Evolutionary conservation across 1,140 invertebrate genomes (phyloP).

Genomic region (Centruroides sculpturatus): DNA sequence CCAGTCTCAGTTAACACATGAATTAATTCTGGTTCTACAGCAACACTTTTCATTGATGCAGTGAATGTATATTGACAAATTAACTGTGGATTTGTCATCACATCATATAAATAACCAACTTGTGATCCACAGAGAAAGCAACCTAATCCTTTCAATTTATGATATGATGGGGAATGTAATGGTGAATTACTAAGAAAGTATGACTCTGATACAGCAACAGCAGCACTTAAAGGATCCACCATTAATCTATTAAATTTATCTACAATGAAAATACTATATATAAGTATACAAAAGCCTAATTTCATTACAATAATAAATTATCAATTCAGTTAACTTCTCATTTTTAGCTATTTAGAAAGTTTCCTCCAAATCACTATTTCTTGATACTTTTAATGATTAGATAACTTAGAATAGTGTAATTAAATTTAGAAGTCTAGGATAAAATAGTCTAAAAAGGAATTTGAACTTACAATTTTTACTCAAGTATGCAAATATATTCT

Average conservation of each 20-base stretch:
- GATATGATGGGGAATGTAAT: neutral
- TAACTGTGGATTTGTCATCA: slow-evolving; percentile 23
- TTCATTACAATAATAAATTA: no score
- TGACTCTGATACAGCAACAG: neutral
- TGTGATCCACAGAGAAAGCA: slow-evolving; percentile 35
- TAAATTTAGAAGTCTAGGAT: no score
- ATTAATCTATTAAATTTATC: slow-evolving; percentile 1
- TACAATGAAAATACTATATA: neutral
- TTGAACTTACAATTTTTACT: no score
- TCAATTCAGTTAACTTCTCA: no score
- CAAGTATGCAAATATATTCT: no score
- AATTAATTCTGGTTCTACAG: slow-evolving; percentile 48
- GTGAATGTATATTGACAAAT: slow-evolving; percentile 47
- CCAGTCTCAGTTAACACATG: slow-evolving; percentile 61
- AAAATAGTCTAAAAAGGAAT: no score
- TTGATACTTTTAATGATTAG: no score
- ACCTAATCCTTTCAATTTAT: slow-evolving; percentile 3
- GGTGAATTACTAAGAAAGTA: neutral
- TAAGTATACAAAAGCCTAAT: no score
- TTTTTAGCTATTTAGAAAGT: no score
- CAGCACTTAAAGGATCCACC: slow-evolving; percentile 11
- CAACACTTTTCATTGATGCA: slow-evolving; percentile 46
- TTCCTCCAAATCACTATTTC: no score
- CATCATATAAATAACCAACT: slow-evolving; percentile 43
- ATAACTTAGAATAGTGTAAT: no score